Evolutionary conservation across 2,888 invertebrate genomes (phyloP).

Genomic region (Amblyteles armatorius): DNA sequence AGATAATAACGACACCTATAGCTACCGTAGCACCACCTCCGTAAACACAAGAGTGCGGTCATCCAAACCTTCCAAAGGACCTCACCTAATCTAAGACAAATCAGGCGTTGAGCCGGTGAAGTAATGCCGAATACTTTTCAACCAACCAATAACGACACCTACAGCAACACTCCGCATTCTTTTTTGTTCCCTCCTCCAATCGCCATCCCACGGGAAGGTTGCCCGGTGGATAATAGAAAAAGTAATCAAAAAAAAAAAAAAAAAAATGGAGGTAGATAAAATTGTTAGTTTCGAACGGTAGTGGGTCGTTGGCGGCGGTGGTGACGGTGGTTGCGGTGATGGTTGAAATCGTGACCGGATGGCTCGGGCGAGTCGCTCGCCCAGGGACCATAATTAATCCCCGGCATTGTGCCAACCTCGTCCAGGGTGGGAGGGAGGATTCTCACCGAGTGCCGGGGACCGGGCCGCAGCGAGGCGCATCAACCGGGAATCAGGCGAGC

Average conservation of each 20-base stretch:
- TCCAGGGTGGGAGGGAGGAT: constrained; percentile 8
- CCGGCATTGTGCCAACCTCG: constrained; percentile 68
- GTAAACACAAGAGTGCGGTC: no score
- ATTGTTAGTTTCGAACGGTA: not conserved
- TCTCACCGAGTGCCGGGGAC: constrained; percentile 50
- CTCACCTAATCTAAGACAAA: no score
- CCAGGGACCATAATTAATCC: constrained; percentile 69
- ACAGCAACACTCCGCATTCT: no score
- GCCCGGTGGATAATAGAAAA: not conserved
- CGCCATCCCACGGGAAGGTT: not conserved
- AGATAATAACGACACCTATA: no score
- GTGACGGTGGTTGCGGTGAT: constrained; percentile 27
- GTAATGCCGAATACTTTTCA: no score
- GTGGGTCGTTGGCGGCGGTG: not conserved
- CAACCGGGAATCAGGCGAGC: constrained; percentile 36
- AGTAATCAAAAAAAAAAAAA: no score
- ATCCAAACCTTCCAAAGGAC: no score
- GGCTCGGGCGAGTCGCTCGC: constrained; percentile 55
- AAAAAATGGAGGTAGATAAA: not conserved
- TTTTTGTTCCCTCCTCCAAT: no score
- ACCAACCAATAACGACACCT: no score
- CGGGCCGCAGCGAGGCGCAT: constrained; percentile 58
- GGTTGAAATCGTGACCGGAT: constrained; percentile 61
- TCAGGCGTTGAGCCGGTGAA: no score
- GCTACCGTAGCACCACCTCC: no score